These are phyloP conservation scores for Furcifer pardalis DNA, from an alignment of 2,797 vertebrate species.

Conservation along the genomic window DNA sequence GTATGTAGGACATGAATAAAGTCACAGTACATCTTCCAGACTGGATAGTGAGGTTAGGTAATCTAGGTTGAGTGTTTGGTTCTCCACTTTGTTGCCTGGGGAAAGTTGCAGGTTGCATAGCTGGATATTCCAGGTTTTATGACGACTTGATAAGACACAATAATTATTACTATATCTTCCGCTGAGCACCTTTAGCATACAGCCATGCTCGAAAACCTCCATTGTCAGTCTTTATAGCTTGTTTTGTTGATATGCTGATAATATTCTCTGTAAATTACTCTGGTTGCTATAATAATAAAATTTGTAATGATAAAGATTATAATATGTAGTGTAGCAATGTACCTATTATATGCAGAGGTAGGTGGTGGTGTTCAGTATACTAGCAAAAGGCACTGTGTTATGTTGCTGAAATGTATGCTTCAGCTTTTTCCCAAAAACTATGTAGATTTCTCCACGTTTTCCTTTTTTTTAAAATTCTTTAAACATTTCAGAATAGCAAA, in stretches of 20 bases:
- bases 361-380: background rate
- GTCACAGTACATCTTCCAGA: background rate
- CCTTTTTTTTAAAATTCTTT: background rate
- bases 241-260: background rate
- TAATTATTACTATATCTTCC: too few species aligned
- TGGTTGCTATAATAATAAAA: background rate
- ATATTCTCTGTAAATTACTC: background rate
- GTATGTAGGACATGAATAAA: background rate
- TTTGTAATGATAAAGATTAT: too few species aligned
- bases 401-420: background rate
- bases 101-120: too few species aligned
- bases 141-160: too few species aligned
- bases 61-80: too few species aligned
- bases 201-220: too few species aligned
- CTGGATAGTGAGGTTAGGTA: too few species aligned
- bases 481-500: background rate
- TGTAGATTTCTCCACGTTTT: background rate
- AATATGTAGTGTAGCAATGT: background rate
- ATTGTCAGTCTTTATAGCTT: background rate
- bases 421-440: background rate
- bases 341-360: background rate
- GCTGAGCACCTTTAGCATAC: background rate
- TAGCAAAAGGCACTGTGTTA: background rate
- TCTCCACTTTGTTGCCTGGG: too few species aligned
- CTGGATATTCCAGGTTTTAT: too few species aligned